A percentile compares a stretch with the other conserved stretches of the same genome.
These are phyloP conservation scores for Hypselothyrea guttata DNA, from an alignment of 2,888 invertebrate species.

Conservation along the genomic window DNA sequence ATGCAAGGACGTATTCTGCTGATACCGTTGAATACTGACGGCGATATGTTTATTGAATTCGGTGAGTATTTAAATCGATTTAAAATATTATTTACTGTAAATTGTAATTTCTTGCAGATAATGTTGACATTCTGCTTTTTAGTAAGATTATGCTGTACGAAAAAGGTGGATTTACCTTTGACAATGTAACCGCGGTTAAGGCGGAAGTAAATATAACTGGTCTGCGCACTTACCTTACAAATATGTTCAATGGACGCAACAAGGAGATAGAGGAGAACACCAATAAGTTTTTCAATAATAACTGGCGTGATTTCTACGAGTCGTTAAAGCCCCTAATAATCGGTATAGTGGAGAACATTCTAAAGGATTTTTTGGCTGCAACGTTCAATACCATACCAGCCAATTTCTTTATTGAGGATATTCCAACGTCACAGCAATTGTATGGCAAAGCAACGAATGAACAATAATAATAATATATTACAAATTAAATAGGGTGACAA, in stretches of 20 bases:
- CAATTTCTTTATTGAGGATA: constrained; percentile 86
- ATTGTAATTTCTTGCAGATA: constrained; percentile 81
- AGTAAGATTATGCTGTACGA: constrained; percentile 86
- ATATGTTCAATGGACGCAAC: constrained; percentile 84
- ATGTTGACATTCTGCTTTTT: constrained; percentile 85
- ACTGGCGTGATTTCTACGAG: constrained; percentile 88
- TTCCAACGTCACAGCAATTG: constrained; percentile 77
- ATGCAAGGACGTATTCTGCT: constrained; percentile 86
- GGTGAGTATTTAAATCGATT: constrained; percentile 81
- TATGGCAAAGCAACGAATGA: too few relatives aligned
- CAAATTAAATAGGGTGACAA: too few relatives aligned
- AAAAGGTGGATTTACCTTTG: constrained; percentile 85
- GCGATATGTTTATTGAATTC: constrained; percentile 88
- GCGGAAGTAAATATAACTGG: constrained; percentile 86
- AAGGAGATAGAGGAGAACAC: constrained; percentile 85
- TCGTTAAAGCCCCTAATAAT: constrained; percentile 86
- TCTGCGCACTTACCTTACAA: constrained; percentile 86
- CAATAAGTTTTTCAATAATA: constrained; percentile 87
- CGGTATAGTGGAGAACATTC: constrained; percentile 86
- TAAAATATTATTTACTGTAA: background rate
- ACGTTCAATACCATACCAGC: constrained; percentile 87
- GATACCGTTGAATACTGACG: constrained; percentile 86
- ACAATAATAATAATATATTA: too few relatives aligned
- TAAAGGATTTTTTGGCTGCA: constrained; percentile 85
- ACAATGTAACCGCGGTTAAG: constrained; percentile 86